phyloP scores from a whole-genome alignment of 2,888 invertebrate genomes.

The Amphipyra berbera region DNA sequence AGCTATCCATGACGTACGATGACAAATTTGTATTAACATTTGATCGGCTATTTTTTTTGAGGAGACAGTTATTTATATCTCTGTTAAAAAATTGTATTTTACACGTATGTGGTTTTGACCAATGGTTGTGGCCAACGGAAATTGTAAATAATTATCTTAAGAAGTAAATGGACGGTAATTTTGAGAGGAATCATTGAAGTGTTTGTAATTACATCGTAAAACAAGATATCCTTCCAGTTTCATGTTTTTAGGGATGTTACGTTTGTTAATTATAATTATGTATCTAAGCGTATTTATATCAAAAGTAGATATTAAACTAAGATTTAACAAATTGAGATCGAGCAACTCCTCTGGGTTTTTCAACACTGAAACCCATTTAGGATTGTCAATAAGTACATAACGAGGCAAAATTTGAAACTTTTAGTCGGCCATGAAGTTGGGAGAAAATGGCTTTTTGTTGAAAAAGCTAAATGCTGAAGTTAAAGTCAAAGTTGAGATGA shows the following conservation, averaged over 20 bases:
- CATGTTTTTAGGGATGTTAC: slow-evolving; percentile 51
- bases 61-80: no score
- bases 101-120: no score
- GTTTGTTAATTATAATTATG: slow-evolving; percentile 28
- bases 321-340: slow-evolving; percentile 7
- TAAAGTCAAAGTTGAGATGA: slow-evolving; percentile 18
- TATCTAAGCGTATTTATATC: slow-evolving; percentile 10
- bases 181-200: slow-evolving; percentile 6
- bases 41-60: no score
- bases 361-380: slow-evolving; percentile 17
- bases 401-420: slow-evolving; percentile 20
- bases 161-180: background rate
- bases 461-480: slow-evolving; percentile 17
- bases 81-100: no score
- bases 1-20: no score
- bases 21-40: no score
- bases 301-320: slow-evolving; percentile 36
- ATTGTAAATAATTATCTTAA: slow-evolving; percentile 1
- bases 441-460: slow-evolving; percentile 23
- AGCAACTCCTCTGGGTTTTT: background rate
- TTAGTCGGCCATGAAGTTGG: slow-evolving; percentile 15
- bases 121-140: no score
- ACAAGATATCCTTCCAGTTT: slow-evolving; percentile 38
- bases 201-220: slow-evolving; percentile 44
- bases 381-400: slow-evolving; percentile 47